phyloP scores from a whole-genome alignment of 2,888 invertebrate species.

The Leptarthrus brevirostris region DNA sequence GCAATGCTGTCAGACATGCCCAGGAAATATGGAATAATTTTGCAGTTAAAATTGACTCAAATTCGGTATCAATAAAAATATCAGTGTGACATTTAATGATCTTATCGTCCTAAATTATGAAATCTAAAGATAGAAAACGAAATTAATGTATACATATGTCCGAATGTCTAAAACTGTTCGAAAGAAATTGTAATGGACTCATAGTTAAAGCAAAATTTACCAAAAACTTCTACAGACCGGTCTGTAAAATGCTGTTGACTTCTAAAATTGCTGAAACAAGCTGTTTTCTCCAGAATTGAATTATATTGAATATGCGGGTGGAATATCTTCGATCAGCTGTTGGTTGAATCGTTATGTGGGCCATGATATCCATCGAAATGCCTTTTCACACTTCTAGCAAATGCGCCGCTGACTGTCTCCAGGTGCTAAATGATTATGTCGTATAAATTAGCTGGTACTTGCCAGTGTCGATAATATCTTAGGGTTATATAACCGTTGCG shows the following conservation, averaged over 20 bases:
- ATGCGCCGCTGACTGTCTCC: neutral
- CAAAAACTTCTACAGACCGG: no score
- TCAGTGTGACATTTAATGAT: no score
- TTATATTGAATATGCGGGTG: neutral
- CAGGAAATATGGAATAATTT: conserved; percentile 2
- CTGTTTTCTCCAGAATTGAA: neutral
- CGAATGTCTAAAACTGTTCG: no score
- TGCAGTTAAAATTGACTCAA: neutral
- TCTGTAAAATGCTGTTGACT: no score
- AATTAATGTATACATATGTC: no score
- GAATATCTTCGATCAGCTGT: neutral
- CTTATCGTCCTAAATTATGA: neutral
- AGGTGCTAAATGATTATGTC: conserved; percentile 19
- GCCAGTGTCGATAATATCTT: conserved; percentile 9
- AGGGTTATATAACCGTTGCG: neutral
- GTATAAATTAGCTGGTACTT: conserved; percentile 1
- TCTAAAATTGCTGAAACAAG: no score
- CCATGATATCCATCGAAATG: neutral
- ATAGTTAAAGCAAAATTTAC: no score
- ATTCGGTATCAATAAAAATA: neutral
- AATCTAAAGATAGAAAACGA: no score
- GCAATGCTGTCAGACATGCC: neutral
- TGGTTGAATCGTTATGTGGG: neutral
- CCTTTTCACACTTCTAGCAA: neutral
- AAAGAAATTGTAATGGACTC: no score